Evolutionary conservation across 2,797 vertebrate genomes (phyloP).

Genomic region (Macrochelys suwanniensis): DNA sequence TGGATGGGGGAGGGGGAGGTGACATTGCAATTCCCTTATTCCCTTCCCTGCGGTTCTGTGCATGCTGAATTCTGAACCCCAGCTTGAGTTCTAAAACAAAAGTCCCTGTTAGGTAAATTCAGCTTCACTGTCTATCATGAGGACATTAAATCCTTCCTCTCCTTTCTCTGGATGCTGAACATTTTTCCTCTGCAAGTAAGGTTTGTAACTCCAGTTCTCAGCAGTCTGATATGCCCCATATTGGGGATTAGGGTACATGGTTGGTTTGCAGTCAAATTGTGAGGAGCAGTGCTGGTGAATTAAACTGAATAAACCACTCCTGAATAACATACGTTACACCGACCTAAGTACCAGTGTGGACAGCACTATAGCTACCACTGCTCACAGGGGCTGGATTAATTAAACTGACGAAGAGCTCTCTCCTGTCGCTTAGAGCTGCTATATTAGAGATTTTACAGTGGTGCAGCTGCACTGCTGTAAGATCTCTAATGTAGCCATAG

Average conservation of each 20-base stretch:
- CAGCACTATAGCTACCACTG: not conserved
- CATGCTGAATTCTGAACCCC: not conserved
- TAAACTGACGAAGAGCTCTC: too few relatives aligned
- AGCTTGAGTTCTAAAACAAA: not conserved
- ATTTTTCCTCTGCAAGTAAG: not conserved
- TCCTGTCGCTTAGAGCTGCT: too few relatives aligned
- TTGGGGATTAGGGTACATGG: accelerated
- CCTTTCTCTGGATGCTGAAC: not conserved
- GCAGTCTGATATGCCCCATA: accelerated
- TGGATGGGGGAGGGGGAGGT: not conserved
- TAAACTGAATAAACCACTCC: not conserved
- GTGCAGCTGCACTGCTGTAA: too few relatives aligned
- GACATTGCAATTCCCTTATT: too few relatives aligned
- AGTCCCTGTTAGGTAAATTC: not conserved
- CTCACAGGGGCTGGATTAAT: too few relatives aligned
- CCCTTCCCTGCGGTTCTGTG: not conserved
- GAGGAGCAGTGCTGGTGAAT: accelerated
- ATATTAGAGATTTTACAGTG: too few relatives aligned
- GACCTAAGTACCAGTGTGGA: not conserved
- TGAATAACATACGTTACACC: not conserved
- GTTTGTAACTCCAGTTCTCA: accelerated
- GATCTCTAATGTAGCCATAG: not conserved
- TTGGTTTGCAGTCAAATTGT: too few relatives aligned
- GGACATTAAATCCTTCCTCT: not conserved
- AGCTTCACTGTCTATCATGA: not conserved